Conservation (phyloP, 2,113 vertebrate genomes). For the Athene noctua region DNA sequence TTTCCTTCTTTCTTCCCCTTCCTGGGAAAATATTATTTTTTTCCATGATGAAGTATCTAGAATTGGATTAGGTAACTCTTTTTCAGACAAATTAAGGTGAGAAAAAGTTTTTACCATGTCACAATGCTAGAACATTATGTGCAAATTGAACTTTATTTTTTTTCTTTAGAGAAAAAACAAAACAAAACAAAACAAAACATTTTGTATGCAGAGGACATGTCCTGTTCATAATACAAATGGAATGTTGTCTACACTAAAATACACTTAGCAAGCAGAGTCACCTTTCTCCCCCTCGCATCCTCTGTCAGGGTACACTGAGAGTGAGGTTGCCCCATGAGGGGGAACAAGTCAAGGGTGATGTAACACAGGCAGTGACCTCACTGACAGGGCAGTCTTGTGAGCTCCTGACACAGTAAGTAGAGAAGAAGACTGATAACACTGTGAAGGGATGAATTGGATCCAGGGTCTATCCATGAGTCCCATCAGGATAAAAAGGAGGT, state of each 20-base stretch:
- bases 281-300: not conserved
- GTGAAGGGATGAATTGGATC: accelerated
- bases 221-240: not conserved
- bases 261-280: not conserved
- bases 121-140: not conserved
- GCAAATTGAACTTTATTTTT: not conserved
- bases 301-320: not conserved
- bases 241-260: not conserved
- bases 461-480: accelerated
- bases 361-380: accelerated
- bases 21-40: too few relatives aligned
- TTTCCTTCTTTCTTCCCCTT: not conserved
- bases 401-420: not conserved
- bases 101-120: not conserved
- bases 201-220: not conserved
- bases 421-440: not conserved
- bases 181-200: not conserved
- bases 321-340: accelerated
- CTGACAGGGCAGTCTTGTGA: accelerated
- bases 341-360: not conserved
- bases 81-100: not conserved
- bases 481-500: not conserved
- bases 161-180: not conserved
- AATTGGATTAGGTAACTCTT: not conserved
- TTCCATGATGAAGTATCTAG: accelerated